Base-by-base conservation (phyloP, 2,113 vertebrate genomes). In the Hippocampus mohnikei region DNA sequence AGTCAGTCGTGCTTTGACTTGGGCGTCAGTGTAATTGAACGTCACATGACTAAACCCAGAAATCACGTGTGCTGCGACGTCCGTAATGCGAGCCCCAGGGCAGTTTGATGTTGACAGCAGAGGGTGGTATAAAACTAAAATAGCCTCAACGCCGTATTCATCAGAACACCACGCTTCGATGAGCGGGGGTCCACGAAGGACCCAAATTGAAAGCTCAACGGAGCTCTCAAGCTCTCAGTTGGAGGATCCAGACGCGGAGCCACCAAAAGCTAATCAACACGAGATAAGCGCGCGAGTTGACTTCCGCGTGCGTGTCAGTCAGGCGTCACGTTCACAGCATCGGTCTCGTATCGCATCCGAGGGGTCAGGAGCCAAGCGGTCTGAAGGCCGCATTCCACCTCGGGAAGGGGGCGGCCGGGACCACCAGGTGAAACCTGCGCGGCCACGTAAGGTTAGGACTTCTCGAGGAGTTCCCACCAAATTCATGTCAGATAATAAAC, bases 331-430 rank as follows among this genome's bases (percentile, higher is more conserved):
- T 53, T 75, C 70, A 29, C 52, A 62, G 72, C 50, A 15, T 69
- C 60, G 11, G 25, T 48, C 67, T 63, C 74, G 76, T 90, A 87
- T 87, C 79, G 61, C 53, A 66, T 23, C 44, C 1, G 4, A 37
- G 70, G 60, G 82, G 82, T 80, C 20, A 84, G 29, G 74, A 76
- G 83, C 82, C 76, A 40, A 67, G 50, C 66, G 84, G 81, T 77
- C 81, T 60, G 72, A 55, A 74, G 66, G 64, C 74, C 68, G 66
- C 79, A 88, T 85, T 86, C 88, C 82, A 72, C 11, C 75, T 60
- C 8, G 27, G 58, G 58, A 33, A 27, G 27, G 62, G 27, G 81
- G 72, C n/a, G 5, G 42, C 78, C 72, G 53, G 72, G 58, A 75
- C 66, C 70, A 67, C 80, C 27, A 72, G 55, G 63, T 29, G 67